phyloP scores from a whole-genome alignment of 2,113 vertebrate genomes.

The Silurus glanis region DNA sequence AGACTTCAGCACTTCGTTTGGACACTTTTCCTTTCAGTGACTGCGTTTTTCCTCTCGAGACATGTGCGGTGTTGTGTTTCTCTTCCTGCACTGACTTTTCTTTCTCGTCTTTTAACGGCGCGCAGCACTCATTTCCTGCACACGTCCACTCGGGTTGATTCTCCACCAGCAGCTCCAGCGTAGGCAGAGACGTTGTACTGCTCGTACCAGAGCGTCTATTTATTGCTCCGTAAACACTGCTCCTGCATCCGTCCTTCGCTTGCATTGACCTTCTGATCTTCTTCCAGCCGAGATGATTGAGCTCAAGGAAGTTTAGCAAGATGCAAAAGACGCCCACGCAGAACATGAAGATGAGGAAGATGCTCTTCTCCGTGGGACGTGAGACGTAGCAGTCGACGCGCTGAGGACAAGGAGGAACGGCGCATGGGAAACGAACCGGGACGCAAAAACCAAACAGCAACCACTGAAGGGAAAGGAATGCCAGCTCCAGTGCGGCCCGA shows the following conservation, averaged over 20 bases:
- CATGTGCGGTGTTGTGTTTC: constrained; percentile 44
- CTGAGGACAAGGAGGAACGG: constrained; percentile 65
- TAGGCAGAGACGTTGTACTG: constrained; percentile 68
- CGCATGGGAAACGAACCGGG: constrained; percentile 69
- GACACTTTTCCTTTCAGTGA: constrained; percentile 48
- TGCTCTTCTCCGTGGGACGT: constrained; percentile 76
- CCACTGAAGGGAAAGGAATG: constrained; percentile 74
- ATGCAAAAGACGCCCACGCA: constrained; percentile 74
- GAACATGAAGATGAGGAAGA: constrained; percentile 78
- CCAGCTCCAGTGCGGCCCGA: constrained; percentile 69
- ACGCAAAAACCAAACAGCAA: constrained; percentile 75
- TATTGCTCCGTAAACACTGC: constrained; percentile 60
- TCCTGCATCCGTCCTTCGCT: constrained; percentile 48
- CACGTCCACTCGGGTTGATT: constrained; percentile 69
- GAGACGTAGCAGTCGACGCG: constrained; percentile 76
- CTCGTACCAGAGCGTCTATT: constrained; percentile 59
- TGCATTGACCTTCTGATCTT: constrained; percentile 62
- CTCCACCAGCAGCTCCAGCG: constrained; percentile 68
- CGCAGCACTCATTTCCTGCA: constrained; percentile 51
- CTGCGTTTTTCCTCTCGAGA: constrained; percentile 51
- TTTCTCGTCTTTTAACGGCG: constrained; percentile 26
- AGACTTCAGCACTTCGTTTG: constrained; percentile 69
- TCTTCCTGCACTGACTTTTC: constrained; percentile 1
- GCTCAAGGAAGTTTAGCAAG: constrained; percentile 74
- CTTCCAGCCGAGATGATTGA: constrained; percentile 78